Evolutionary conservation across 2,113 vertebrate genomes (phyloP).

Genomic region (Pseudonaja textilis): DNA sequence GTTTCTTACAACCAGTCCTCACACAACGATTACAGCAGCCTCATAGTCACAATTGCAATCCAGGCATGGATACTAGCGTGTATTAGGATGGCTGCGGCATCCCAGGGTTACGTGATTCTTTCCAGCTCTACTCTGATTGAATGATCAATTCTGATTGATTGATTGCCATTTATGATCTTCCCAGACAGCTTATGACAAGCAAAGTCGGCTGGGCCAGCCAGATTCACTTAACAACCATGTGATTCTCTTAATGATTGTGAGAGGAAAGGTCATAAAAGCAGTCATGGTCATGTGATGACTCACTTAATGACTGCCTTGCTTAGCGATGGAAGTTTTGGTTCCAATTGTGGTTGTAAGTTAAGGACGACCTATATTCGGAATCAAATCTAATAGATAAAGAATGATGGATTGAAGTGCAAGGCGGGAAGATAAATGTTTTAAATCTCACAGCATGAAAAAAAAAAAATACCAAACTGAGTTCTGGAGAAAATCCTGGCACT

Average conservation of each 20-base stretch:
- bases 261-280: not conserved
- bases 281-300: not conserved
- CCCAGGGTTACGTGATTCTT: not conserved
- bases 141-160: not conserved
- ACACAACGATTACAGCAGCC: not conserved
- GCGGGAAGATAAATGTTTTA: not conserved
- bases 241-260: not conserved
- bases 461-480: not conserved
- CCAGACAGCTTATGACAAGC: not conserved
- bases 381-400: not conserved
- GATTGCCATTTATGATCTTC: not conserved
- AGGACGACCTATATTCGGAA: not conserved
- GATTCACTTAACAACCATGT: not conserved
- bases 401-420: not conserved
- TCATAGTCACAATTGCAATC: not conserved
- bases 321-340: not conserved
- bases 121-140: not conserved
- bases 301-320: not conserved
- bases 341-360: not conserved
- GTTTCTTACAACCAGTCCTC: not conserved
- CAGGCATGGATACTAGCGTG: not conserved
- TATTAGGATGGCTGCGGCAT: not conserved
- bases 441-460: not conserved
- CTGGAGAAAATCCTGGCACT: not conserved
- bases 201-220: not conserved